Percentiles rank a stretch among this genome's conserved stretches.
phyloP scores from a whole-genome alignment of 2,797 vertebrate genomes.

The Schizopygopsis malacanthus region DNA sequence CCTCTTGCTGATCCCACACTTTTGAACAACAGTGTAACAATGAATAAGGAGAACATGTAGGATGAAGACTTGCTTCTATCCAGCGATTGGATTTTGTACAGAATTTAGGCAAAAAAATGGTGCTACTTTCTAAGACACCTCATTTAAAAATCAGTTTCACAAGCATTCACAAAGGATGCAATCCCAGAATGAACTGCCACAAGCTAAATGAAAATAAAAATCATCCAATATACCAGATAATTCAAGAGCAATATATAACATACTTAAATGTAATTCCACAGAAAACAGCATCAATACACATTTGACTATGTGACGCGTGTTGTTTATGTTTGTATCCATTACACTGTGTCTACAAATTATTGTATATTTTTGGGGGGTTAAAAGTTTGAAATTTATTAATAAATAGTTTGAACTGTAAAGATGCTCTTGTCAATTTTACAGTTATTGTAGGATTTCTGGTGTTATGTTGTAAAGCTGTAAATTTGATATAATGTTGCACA shows the following conservation, averaged over 20 bases:
- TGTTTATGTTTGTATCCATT: neutral
- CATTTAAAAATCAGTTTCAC: neutral
- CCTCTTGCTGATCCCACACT: too few species aligned
- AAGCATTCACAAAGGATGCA: neutral
- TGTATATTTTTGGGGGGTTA: too few species aligned
- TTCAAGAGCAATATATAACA: neutral
- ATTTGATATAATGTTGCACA: neutral
- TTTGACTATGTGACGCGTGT: neutral
- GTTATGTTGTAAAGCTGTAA: neutral
- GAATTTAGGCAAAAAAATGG: neutral
- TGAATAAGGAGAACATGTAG: neutral
- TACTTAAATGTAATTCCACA: neutral
- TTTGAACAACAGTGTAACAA: too few species aligned
- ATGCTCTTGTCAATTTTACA: neutral
- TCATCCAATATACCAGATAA: neutral
- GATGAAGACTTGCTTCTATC: neutral
- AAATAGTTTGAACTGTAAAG: neutral
- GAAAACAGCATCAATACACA: neutral
- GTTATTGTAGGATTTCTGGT: neutral
- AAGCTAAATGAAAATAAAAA: neutral
- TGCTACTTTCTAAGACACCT: neutral
- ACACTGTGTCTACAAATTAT: neutral
- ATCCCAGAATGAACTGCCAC: neutral
- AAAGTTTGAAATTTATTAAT: neutral
- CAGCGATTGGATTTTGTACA: neutral